Evolutionary conservation across 2,888 invertebrate genomes (phyloP).

Genomic region (Lycocerus yunnanus): DNA sequence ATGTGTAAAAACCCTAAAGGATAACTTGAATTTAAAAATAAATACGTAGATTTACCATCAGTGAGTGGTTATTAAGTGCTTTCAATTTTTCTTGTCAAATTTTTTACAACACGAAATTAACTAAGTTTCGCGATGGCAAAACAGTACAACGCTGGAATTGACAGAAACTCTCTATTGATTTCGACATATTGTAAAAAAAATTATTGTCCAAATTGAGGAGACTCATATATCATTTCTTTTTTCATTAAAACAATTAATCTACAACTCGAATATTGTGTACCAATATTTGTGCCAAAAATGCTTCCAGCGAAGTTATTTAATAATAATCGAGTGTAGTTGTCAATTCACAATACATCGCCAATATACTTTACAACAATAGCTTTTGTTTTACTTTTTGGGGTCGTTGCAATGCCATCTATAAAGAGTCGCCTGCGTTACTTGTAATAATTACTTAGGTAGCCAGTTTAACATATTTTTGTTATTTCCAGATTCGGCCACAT

Average conservation of each 20-base stretch:
- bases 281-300: neutral
- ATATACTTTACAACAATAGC: neutral
- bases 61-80: neutral
- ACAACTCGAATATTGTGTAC: neutral
- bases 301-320: neutral
- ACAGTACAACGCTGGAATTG: neutral
- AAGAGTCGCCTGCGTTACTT: neutral
- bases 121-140: neutral
- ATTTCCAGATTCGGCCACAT: conserved; percentile 85
- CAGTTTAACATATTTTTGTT: neutral
- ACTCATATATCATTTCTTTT: neutral
- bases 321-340: neutral
- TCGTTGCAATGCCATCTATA: neutral
- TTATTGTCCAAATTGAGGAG: neutral
- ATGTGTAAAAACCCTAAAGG: neutral
- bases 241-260: neutral
- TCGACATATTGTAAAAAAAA: neutral
- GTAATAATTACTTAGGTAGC: neutral
- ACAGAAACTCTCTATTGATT: neutral
- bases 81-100: neutral
- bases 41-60: neutral
- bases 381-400: neutral
- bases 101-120: neutral
- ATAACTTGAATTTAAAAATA: neutral
- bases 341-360: neutral